Percentiles rank a stretch among this genome's conserved stretches.
Evolutionary conservation across 2,113 vertebrate species (phyloP).

Genomic region (Blennius ocellaris): DNA sequence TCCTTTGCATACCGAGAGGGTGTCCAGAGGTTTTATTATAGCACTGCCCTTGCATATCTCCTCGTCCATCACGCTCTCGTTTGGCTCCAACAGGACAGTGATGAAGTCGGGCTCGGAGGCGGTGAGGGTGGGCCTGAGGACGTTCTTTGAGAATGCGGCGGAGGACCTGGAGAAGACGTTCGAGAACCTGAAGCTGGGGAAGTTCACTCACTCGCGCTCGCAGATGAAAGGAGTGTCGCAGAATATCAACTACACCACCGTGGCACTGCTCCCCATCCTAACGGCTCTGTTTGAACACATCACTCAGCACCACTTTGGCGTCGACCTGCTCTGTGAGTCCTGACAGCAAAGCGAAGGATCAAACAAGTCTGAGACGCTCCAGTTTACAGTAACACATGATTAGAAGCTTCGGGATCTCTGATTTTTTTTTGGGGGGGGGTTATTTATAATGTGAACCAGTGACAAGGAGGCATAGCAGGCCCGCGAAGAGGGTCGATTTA

Average conservation of each 20-base stretch:
- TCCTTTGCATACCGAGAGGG: slow-evolving; percentile 35
- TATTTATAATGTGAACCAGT: too few species aligned
- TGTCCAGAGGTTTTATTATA: slow-evolving; percentile 31
- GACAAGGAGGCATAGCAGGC: too few species aligned
- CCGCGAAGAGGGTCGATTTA: too few species aligned
- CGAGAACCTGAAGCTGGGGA: slow-evolving; percentile 97
- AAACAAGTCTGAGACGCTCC: slow-evolving; percentile 25
- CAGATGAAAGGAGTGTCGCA: slow-evolving; percentile 98
- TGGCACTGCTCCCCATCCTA: slow-evolving; percentile 93
- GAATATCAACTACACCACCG: slow-evolving; percentile 98
- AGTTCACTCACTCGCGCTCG: slow-evolving; percentile 96
- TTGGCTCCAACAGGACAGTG: slow-evolving; percentile 87
- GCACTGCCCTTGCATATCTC: slow-evolving; percentile 5
- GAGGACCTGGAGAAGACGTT: slow-evolving; percentile 97
- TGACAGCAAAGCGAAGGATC: slow-evolving; percentile 38
- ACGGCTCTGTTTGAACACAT: slow-evolving; percentile 98
- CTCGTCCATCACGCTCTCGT: slow-evolving; percentile 22
- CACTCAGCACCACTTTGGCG: slow-evolving; percentile 94
- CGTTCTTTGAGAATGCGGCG: slow-evolving; percentile 97
- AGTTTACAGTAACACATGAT: neutral
- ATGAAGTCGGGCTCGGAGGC: slow-evolving; percentile 97
- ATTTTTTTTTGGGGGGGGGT: neutral
- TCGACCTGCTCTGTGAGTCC: slow-evolving; percentile 94
- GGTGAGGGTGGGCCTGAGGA: slow-evolving; percentile 92
- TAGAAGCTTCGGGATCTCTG: neutral